phyloP scores from a whole-genome alignment of 2,888 invertebrate genomes.

The Platycheirus rosarum region DNA sequence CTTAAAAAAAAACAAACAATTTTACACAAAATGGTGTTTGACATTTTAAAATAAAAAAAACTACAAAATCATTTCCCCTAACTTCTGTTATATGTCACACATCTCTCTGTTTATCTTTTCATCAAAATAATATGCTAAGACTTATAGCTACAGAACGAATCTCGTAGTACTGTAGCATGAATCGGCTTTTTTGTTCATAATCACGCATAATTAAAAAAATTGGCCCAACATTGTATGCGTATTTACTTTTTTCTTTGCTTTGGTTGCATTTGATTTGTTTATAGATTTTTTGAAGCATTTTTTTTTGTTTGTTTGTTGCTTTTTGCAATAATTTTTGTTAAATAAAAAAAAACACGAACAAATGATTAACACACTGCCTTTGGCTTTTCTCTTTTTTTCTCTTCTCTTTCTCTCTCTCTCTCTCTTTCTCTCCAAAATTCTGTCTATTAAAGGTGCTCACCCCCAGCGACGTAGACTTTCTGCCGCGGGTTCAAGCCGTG shows the following conservation, averaged over 20 bases:
- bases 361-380: constrained; percentile 86
- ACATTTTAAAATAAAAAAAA: constrained; percentile 28
- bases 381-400: constrained; percentile 87
- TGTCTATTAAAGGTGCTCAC: constrained; percentile 75
- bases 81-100: constrained; percentile 30
- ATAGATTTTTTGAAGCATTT: constrained; percentile 64
- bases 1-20: too few species aligned
- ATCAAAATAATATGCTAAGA: constrained; percentile 38
- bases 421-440: constrained; percentile 76
- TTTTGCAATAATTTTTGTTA: constrained; percentile 58
- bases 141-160: constrained; percentile 25
- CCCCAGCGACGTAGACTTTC: constrained; percentile 76
- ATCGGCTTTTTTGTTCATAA: constrained; percentile 68
- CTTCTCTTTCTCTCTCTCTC: constrained; percentile 77
- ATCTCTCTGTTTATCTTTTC: constrained; percentile 41
- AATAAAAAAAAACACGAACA: constrained; percentile 74
- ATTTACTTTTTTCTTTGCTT: constrained; percentile 56
- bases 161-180: constrained; percentile 57
- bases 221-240: constrained; percentile 55
- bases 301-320: constrained; percentile 58
- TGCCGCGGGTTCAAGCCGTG: constrained; percentile 74
- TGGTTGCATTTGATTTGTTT: constrained; percentile 66
- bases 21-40: constrained; percentile 50
- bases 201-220: constrained; percentile 50
- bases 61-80: constrained; percentile 27